Evolutionary conservation across 2,113 vertebrate genomes (phyloP), one percentile per base, ranked within the genome.

Genomic region (Zingel zingel): DNA sequence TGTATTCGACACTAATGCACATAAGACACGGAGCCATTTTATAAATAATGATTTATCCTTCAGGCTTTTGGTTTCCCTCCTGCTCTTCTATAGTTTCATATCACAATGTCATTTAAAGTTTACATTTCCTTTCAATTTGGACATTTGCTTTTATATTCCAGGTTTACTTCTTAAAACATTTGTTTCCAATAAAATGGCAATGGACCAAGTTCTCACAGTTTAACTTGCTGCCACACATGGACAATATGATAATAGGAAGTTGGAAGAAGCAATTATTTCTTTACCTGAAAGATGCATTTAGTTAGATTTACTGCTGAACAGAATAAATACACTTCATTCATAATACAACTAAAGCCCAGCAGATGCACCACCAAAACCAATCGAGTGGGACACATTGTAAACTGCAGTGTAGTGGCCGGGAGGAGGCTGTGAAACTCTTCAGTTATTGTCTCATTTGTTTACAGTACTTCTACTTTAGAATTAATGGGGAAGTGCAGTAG

Each of bases 41-140:
- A 91, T 90, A 93, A 93, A 91, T 93, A 93, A 84, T 89, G 82
- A 84, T 86, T 86, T 82, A 67, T 82, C 82, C 89, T 89, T 82
- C 80, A 82, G 87, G 88, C 87, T 82, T 62, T 33, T 18, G 14
- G 30, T 68, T 61, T 58, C 47, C 63, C 36, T 69, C 59, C 23
- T 76, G 39, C 75, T 73, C 58, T 27, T 18, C 27, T 77, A 27
- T n/a, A 59, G 45, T 59, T 79, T 47, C 14, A 33, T 16, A 33
- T 68, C 54, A 45, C 59, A 61, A 14, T 23, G 16, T 27, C 21
- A 14, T 73, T 67, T 66, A 51, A 65, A 50, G 33, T n/a, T 53
- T 72, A 47, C 9, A 57, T 79, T 64, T 27, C 19, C 39, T 14
- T 63, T 16, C 19, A 21, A 33, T 80, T 66, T 79, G 33, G 50